These are phyloP conservation scores for Phymanthus crucifer DNA, from an alignment of 92 coral and sea anemone genomes.

Conservation along the genomic window DNA sequence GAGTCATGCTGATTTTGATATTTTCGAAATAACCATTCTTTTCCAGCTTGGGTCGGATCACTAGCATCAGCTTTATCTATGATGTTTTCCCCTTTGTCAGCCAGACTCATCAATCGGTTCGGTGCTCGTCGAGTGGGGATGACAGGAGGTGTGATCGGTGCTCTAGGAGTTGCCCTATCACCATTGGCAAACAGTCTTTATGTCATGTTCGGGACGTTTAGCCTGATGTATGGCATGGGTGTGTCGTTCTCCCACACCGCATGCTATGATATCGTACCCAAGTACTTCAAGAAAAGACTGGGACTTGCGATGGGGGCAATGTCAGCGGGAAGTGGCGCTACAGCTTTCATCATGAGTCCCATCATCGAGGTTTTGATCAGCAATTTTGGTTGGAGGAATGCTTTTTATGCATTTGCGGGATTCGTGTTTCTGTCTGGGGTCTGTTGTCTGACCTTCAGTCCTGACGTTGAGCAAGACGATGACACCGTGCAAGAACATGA, in stretches of 20 bases:
- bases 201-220: slow-evolving; percentile 3
- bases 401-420: background rate
- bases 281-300: background rate
- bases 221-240: slow-evolving; percentile 11
- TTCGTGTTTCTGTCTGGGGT: background rate
- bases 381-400: background rate
- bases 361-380: background rate
- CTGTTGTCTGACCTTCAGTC: background rate
- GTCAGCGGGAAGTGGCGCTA: background rate
- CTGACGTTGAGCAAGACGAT: background rate
- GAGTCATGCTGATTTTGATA: too few relatives aligned
- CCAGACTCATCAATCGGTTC: too few relatives aligned
- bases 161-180: slow-evolving; percentile 7
- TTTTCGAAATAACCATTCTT: too few relatives aligned
- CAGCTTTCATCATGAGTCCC: background rate
- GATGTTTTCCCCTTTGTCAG: background rate
- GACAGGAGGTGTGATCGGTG: background rate
- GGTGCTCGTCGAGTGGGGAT: slow-evolving; percentile 5
- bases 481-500: background rate
- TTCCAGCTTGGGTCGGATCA: slow-evolving; percentile 16
- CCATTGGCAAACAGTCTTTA: background rate
- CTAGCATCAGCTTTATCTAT: background rate
- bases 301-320: background rate
- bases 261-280: background rate
- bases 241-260: background rate